phyloP scores from a whole-genome alignment of 2,888 invertebrate genomes.

The Apotomis turbidana region DNA sequence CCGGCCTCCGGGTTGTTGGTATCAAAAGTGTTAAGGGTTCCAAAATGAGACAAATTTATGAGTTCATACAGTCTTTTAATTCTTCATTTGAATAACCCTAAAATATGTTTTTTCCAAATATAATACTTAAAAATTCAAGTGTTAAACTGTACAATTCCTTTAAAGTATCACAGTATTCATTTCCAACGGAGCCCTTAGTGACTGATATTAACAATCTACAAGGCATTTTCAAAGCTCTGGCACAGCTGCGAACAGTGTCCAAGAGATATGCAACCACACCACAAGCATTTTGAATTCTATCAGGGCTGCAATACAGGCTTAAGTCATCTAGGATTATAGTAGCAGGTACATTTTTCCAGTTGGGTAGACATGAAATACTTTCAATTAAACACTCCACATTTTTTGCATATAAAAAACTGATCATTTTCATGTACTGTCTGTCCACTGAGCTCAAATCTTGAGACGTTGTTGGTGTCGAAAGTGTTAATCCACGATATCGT shows the following conservation, averaged over 20 bases:
- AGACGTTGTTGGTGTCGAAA: too few relatives aligned
- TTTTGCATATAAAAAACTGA: conserved; percentile 72
- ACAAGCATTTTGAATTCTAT: conserved; percentile 66
- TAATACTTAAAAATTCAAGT: conserved; percentile 27
- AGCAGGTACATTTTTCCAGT: conserved; percentile 70
- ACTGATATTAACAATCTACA: conserved; percentile 63
- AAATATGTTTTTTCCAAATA: not conserved
- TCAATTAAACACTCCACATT: conserved; percentile 65
- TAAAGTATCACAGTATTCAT: conserved; percentile 62
- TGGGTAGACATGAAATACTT: conserved; percentile 63
- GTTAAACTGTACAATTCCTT: conserved; percentile 58
- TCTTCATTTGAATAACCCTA: too few relatives aligned
- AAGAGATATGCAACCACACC: conserved; percentile 65
- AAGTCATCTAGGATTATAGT: conserved; percentile 73
- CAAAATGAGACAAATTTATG: too few relatives aligned
- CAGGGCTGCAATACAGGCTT: conserved; percentile 60
- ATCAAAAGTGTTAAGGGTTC: too few relatives aligned
- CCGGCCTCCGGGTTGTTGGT: too few relatives aligned
- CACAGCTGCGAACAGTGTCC: conserved; percentile 64
- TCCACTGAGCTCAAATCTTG: conserved; percentile 65
- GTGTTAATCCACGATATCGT: not conserved
- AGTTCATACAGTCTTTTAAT: too few relatives aligned
- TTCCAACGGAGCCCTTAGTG: conserved; percentile 55
- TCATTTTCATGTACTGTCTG: conserved; percentile 75
- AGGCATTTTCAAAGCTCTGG: conserved; percentile 50